phyloP scores from a whole-genome alignment of 2,888 invertebrate species.

The Apodemia duryi region DNA sequence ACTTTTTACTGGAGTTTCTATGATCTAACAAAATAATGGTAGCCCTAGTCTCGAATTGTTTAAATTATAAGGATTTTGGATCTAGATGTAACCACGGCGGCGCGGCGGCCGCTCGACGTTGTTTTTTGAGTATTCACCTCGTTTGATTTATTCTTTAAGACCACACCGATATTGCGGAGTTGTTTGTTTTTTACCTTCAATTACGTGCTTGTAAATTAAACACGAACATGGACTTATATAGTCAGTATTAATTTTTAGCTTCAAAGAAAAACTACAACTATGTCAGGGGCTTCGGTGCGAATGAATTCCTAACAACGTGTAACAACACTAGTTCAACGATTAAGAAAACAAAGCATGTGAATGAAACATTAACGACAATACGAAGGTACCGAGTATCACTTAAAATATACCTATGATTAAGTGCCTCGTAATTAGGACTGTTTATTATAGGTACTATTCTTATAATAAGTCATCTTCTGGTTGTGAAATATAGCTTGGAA shows the following conservation, averaged over 20 bases:
- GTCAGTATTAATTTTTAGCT: not conserved
- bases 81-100: not conserved
- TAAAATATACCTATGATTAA: too few species aligned
- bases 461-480: too few species aligned
- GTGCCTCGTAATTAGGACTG: too few species aligned
- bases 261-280: not conserved
- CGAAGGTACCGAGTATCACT: not conserved
- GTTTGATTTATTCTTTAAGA: slow-evolving; percentile 3
- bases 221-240: slow-evolving; percentile 14
- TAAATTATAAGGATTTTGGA: not conserved
- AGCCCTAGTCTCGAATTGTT: not conserved
- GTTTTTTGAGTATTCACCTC: slow-evolving; percentile 4
- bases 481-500: too few species aligned
- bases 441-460: too few species aligned
- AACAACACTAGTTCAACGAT: not conserved
- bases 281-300: slow-evolving; percentile 1
- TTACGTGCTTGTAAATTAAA: slow-evolving; percentile 5
- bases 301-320: not conserved
- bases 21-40: not conserved
- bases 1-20: not conserved
- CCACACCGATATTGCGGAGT: slow-evolving; percentile 3
- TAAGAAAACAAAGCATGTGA: not conserved
- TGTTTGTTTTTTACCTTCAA: slow-evolving; percentile 11
- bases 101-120: not conserved
- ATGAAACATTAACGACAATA: not conserved